Conservation (phyloP, 2,888 invertebrate genomes). For the Sabatieria punctata region DNA sequence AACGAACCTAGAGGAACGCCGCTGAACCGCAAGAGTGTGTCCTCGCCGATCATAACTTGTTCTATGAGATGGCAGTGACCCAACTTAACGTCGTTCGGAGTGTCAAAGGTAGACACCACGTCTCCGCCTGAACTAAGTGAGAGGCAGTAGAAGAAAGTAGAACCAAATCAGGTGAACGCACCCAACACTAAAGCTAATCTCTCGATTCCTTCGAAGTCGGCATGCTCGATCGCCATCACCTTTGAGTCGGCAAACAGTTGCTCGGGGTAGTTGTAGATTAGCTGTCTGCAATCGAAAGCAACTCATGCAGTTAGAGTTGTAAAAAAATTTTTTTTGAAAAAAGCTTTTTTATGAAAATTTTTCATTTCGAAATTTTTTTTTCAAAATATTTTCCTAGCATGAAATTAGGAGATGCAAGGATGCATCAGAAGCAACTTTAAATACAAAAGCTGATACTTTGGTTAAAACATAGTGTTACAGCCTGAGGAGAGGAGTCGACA, state of each 20-base stretch:
- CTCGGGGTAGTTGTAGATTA: slow-evolving; percentile 99
- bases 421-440: no score
- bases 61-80: slow-evolving; percentile 89
- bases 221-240: slow-evolving; percentile 98
- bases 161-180: slow-evolving; percentile 12
- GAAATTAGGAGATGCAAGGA: no score
- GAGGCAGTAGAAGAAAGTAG: background rate
- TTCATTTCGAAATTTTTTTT: no score
- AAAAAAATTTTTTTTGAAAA: no score
- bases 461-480: no score
- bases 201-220: slow-evolving; percentile 98
- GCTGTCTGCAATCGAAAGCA: slow-evolving; percentile 49
- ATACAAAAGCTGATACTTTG: no score
- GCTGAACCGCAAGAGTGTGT: slow-evolving; percentile 67
- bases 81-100: slow-evolving; percentile 71
- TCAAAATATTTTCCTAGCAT: no score
- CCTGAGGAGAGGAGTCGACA: no score
- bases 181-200: slow-evolving; percentile 88
- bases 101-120: slow-evolving; percentile 93
- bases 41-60: slow-evolving; percentile 96
- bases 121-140: slow-evolving; percentile 48
- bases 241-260: slow-evolving; percentile 95
- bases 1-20: slow-evolving; percentile 22
- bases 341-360: no score
- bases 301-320: background rate